These are phyloP conservation scores for Strix uralensis DNA, from an alignment of 2,113 vertebrate species.

Conservation along the genomic window DNA sequence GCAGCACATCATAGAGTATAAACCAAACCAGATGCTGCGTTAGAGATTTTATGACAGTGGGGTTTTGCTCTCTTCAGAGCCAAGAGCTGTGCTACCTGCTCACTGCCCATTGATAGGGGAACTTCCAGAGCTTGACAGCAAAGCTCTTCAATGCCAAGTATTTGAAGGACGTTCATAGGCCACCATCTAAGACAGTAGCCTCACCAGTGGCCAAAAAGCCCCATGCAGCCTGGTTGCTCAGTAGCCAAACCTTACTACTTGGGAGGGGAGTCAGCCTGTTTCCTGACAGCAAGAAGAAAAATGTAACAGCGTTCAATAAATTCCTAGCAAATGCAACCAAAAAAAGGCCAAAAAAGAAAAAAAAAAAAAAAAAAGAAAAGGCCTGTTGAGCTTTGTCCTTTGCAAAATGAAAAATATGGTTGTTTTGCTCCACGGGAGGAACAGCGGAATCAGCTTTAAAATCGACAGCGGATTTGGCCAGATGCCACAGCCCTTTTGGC, in stretches of 20 bases:
- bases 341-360: not conserved
- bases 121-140: not conserved
- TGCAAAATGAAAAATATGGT: constrained; percentile 49
- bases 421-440: constrained; percentile 17
- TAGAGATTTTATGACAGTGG: not conserved
- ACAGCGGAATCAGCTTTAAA: not conserved
- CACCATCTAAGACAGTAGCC: constrained; percentile 50
- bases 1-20: not conserved
- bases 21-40: not conserved
- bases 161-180: not conserved
- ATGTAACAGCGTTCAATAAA: not conserved
- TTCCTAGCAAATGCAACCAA: not conserved
- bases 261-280: constrained; percentile 10
- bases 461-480: not conserved
- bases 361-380: too few species aligned
- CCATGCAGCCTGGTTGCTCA: constrained; percentile 7
- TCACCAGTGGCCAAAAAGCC: constrained; percentile 25
- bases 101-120: not conserved
- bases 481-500: constrained; percentile 28
- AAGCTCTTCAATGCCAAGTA: not conserved
- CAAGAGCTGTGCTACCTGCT: not conserved
- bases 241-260: constrained; percentile 27
- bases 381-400: constrained; percentile 22
- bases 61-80: not conserved
- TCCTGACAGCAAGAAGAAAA: constrained; percentile 45